Percentiles rank a stretch among this genome's conserved stretches.
phyloP scores from a whole-genome alignment of 1,140 invertebrate genomes.

The Matsumurasca onukii region DNA sequence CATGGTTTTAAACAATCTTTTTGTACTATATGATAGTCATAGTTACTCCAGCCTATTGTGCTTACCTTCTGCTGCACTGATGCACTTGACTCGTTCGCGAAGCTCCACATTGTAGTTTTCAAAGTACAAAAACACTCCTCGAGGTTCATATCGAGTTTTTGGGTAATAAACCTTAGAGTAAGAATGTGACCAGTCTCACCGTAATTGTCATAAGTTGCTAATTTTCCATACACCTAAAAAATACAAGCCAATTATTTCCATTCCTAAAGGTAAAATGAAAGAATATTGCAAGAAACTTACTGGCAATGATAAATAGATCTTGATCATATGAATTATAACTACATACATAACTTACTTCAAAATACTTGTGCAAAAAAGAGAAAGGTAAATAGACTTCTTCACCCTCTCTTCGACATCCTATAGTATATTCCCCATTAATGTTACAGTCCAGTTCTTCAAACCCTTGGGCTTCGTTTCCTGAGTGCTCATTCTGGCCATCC shows the following conservation, averaged over 20 bases:
- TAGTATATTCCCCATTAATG: slow-evolving; percentile 86
- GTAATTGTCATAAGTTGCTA: slow-evolving; percentile 65
- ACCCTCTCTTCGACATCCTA: slow-evolving; percentile 81
- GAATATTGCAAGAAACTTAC: no score
- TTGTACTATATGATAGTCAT: neutral
- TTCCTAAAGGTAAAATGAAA: no score
- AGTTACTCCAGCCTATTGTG: neutral
- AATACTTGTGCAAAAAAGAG: slow-evolving; percentile 91
- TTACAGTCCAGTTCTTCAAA: slow-evolving; percentile 83
- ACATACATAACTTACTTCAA: slow-evolving; percentile 86
- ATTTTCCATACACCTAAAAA: slow-evolving; percentile 71
- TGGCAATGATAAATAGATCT: no score
- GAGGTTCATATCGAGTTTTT: slow-evolving; percentile 82
- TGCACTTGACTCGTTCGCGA: slow-evolving; percentile 92
- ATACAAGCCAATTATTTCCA: no score
- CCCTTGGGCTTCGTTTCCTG: slow-evolving; percentile 36
- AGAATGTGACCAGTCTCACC: slow-evolving; percentile 93
- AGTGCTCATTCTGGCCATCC: slow-evolving; percentile 27
- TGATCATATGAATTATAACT: no score
- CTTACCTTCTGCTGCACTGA: slow-evolving; percentile 81
- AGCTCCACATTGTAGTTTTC: slow-evolving; percentile 97
- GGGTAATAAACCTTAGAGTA: slow-evolving; percentile 90
- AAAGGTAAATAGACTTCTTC: slow-evolving; percentile 90
- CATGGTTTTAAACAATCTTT: no score
- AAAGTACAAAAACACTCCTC: slow-evolving; percentile 92